Percentiles rank a stretch among this genome's conserved stretches.
phyloP scores from a whole-genome alignment of 1,140 invertebrate species.

The Lepidurus couesii region DNA sequence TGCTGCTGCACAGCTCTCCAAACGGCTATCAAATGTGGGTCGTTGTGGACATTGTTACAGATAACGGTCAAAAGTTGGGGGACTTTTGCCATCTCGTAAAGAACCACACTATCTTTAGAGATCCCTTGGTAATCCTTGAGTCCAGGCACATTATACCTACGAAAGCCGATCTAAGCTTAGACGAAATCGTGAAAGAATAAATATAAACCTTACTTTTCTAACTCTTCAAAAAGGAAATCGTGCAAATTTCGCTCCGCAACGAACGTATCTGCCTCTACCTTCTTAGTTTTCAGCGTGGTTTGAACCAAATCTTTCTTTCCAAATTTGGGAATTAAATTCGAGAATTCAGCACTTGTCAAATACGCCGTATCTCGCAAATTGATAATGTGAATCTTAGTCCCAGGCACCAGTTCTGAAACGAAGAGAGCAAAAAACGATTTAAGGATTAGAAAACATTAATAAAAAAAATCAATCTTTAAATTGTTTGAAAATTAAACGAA shows the following conservation, averaged over 20 bases:
- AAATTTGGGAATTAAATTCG: background rate
- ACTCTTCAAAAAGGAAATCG: background rate
- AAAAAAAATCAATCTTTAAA: background rate
- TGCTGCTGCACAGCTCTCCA: background rate
- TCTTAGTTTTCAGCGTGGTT: background rate
- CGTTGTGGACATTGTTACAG: background rate
- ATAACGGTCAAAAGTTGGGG: slow-evolving; percentile 1
- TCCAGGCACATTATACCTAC: background rate
- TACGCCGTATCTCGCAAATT: background rate
- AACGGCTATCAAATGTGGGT: background rate
- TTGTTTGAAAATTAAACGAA: background rate
- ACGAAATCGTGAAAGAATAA: background rate
- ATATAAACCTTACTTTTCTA: background rate
- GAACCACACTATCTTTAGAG: background rate
- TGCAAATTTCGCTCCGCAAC: background rate
- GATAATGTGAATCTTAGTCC: background rate
- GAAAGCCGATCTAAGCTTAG: background rate
- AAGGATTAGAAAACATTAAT: background rate
- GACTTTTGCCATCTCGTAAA: background rate
- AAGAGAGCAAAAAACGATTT: background rate
- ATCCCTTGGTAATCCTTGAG: background rate
- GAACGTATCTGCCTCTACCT: background rate
- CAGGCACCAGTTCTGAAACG: background rate
- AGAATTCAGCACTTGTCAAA: background rate
- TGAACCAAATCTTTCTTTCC: background rate